These are phyloP conservation scores for Ramphastos sulfuratus DNA, from an alignment of 2,113 vertebrate species.

Conservation along the genomic window DNA sequence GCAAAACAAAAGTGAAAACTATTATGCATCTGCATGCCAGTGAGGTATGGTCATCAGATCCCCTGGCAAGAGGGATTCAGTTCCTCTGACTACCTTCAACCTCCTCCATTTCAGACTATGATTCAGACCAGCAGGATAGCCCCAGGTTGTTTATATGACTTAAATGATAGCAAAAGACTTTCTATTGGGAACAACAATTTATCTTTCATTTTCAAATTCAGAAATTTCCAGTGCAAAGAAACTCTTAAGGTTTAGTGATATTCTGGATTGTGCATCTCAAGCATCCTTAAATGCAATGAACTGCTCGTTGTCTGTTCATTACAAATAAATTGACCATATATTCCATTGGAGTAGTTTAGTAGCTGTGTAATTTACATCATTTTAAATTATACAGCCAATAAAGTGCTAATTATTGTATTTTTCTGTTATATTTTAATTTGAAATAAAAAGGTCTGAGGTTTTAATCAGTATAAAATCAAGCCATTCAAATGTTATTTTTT, in stretches of 20 bases:
- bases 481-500: slow-evolving; percentile 19
- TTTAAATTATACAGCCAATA: slow-evolving; percentile 39
- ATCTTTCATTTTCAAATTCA: neutral
- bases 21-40: accelerated
- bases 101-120: neutral
- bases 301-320: neutral
- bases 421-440: slow-evolving; percentile 25
- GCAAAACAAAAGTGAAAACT: neutral
- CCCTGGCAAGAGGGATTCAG: neutral
- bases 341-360: neutral
- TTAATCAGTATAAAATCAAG: slow-evolving; percentile 24
- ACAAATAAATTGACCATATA: slow-evolving; percentile 20
- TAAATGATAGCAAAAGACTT: neutral
- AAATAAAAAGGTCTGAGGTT: slow-evolving; percentile 20
- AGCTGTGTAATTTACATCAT: slow-evolving; percentile 45
- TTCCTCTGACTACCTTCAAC: neutral
- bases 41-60: accelerated
- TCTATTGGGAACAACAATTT: neutral
- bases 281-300: neutral
- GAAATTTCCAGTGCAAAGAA: neutral
- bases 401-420: slow-evolving; percentile 37
- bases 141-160: neutral
- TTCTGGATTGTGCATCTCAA: neutral
- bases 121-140: neutral
- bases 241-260: neutral